Evolutionary conservation across 1,140 invertebrate genomes (phyloP).

Genomic region (Drosophila sulfurigaster): DNA sequence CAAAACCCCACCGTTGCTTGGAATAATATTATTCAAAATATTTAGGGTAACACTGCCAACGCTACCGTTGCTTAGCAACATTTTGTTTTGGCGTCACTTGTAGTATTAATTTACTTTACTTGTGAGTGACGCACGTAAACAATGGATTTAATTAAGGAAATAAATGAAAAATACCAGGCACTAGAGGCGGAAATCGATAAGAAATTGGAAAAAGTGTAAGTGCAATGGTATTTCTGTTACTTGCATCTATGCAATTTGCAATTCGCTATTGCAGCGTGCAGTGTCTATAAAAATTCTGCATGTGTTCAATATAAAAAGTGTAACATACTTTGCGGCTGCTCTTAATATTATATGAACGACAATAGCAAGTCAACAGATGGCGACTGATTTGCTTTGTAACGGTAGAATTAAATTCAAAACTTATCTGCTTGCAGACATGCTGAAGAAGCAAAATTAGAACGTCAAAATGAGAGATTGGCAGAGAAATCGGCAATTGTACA

Average conservation of each 20-base stretch:
- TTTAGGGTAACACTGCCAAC: conserved; percentile 8
- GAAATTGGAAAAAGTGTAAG: conserved; percentile 78
- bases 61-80: conserved; percentile 58
- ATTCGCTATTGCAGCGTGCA: background rate
- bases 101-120: background rate
- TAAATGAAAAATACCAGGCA: conserved; percentile 79
- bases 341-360: background rate
- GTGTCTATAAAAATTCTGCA: no score
- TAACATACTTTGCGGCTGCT: background rate
- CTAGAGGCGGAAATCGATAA: conserved; percentile 77
- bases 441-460: conserved; percentile 70
- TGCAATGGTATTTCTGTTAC: background rate
- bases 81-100: conserved; percentile 29
- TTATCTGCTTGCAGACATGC: conserved; percentile 49
- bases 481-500: conserved; percentile 51
- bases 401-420: background rate
- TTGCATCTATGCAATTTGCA: background rate
- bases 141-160: conserved; percentile 83
- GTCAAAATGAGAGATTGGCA: conserved; percentile 60
- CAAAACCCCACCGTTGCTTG: conserved; percentile 15
- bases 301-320: no score
- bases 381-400: background rate
- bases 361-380: background rate
- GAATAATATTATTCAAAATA: background rate
- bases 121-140: background rate